Conservation (phyloP, 2,113 vertebrate species). For the Desmodus rotundus region DNA sequence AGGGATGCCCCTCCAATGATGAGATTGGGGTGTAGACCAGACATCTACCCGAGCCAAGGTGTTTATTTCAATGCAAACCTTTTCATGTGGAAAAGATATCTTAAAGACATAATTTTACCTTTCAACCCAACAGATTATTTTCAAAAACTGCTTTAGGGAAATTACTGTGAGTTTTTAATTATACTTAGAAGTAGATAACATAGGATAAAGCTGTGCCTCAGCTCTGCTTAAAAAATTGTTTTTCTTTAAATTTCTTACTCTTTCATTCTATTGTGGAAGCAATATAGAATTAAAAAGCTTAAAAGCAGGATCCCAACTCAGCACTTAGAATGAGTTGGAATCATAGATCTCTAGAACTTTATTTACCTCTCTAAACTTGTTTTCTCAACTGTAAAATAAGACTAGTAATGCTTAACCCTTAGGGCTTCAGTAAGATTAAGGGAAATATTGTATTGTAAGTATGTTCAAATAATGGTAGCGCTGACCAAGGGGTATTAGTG, state of each 20-base stretch:
- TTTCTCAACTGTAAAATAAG: background rate
- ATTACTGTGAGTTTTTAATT: constrained; percentile 68
- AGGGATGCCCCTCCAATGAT: background rate
- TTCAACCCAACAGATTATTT: constrained; percentile 67
- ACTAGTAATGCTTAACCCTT: background rate
- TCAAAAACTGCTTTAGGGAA: constrained; percentile 58
- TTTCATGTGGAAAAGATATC: constrained; percentile 59
- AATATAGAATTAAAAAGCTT: background rate
- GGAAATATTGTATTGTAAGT: background rate
- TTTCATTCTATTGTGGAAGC: background rate
- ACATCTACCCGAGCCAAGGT: background rate
- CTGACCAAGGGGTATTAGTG: background rate
- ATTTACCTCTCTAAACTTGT: background rate
- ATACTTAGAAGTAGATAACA: constrained; percentile 40
- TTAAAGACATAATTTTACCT: constrained; percentile 70
- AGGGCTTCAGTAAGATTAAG: background rate
- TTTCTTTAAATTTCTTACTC: background rate
- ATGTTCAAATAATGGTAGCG: background rate
- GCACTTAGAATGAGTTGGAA: background rate
- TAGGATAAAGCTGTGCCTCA: background rate
- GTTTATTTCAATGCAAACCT: background rate
- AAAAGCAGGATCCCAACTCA: background rate
- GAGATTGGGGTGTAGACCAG: constrained; percentile 50
- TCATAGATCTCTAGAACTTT: background rate
- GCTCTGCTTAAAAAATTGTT: background rate